These are phyloP conservation scores for Origma solitaria DNA, from an alignment of 2,113 vertebrate species.

Conservation along the genomic window DNA sequence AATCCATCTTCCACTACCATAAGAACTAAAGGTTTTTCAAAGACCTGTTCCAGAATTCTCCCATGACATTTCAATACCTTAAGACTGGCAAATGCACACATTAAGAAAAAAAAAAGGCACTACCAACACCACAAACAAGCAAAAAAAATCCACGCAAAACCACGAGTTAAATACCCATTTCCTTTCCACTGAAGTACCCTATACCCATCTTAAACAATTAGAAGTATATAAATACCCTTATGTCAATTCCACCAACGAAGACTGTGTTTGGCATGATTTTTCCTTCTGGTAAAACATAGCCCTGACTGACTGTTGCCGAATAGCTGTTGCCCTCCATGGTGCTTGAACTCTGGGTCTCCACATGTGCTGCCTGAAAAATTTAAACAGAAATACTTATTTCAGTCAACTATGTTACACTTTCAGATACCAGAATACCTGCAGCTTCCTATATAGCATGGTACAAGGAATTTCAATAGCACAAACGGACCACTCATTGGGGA, in stretches of 20 bases:
- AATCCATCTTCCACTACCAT: not conserved
- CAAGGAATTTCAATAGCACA: not conserved
- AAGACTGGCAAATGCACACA: not conserved
- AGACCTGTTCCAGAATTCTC: not conserved
- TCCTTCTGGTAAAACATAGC: constrained; percentile 91
- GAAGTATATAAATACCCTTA: constrained; percentile 75
- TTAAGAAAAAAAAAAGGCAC: rapidly evolving
- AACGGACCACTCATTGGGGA: rapidly evolving
- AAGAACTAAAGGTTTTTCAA: not conserved
- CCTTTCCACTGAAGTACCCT: not conserved
- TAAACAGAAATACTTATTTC: not conserved
- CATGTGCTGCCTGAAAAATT: constrained; percentile 65
- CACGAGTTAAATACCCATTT: not conserved
- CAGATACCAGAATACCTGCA: not conserved
- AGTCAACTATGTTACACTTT: not conserved
- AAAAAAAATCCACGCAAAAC: not conserved
- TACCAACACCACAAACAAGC: not conserved
- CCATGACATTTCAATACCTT: not conserved
- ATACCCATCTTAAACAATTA: not conserved
- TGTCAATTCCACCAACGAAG: constrained; percentile 94
- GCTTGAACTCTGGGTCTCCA: constrained; percentile 48
- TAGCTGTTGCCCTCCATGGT: constrained; percentile 53
- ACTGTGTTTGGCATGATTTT: constrained; percentile 92
- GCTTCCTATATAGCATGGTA: rapidly evolving
- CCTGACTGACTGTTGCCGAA: constrained; percentile 76